A percentile compares a stretch with the other conserved stretches of the same genome.
Evolutionary conservation across 2,888 invertebrate species (phyloP).

Genomic region (Synanthedon tipuliformis): DNA sequence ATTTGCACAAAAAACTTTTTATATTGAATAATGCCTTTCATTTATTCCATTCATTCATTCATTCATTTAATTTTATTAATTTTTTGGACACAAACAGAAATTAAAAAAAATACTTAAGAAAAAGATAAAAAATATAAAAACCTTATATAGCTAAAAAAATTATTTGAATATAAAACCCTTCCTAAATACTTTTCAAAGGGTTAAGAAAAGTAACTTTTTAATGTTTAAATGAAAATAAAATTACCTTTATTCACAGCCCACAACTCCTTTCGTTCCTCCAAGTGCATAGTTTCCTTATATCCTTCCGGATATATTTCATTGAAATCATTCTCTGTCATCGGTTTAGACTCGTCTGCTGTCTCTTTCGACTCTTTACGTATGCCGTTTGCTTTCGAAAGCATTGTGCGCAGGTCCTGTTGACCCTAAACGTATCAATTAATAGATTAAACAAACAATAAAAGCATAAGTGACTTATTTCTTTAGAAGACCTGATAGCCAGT

Average conservation of each 20-base stretch:
- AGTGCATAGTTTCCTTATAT: constrained; percentile 13
- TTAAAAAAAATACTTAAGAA: too few species aligned
- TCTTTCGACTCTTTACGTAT: constrained; percentile 6
- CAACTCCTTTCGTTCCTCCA: constrained; percentile 23
- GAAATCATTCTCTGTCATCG: constrained; percentile 35
- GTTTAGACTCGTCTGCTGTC: constrained; percentile 3
- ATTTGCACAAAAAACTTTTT: too few species aligned
- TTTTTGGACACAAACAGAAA: too few species aligned
- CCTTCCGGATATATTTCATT: constrained; percentile 35
- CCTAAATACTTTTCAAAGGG: too few species aligned
- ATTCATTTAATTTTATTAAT: too few species aligned
- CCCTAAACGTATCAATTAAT: constrained; percentile 18
- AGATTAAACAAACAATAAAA: neutral
- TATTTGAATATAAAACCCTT: too few species aligned
- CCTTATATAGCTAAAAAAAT: too few species aligned
- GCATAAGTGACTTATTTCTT: neutral
- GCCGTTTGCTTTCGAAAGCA: constrained; percentile 28
- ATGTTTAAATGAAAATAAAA: neutral
- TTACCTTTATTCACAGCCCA: constrained; percentile 41
- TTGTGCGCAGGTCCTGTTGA: constrained; percentile 47
- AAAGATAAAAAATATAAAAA: too few species aligned
- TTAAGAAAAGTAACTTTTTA: too few species aligned
- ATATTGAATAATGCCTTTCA: too few species aligned
- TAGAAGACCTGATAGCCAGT: neutral
- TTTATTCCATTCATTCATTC: too few species aligned